phyloP scores from a whole-genome alignment of 2,113 vertebrate genomes.

The Nipponia nippon region DNA sequence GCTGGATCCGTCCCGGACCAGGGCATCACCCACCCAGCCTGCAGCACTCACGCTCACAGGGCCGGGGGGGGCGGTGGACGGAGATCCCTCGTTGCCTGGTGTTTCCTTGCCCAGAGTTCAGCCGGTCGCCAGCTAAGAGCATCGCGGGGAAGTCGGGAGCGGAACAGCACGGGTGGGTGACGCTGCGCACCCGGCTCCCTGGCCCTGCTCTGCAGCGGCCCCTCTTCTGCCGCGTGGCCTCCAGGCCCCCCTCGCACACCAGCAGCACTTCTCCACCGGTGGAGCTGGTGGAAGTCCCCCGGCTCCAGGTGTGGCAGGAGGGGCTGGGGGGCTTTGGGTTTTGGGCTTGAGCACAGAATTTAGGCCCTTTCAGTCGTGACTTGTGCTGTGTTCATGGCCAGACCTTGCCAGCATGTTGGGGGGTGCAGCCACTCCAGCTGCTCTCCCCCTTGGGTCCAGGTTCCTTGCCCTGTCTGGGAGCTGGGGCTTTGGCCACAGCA shows the following conservation, averaged over 20 bases:
- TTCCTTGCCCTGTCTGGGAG: background rate
- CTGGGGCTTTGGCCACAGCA: background rate
- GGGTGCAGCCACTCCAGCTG: background rate
- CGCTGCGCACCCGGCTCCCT: accelerated
- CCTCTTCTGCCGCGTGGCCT: accelerated
- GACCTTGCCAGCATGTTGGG: background rate
- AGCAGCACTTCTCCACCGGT: background rate
- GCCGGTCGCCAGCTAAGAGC: background rate
- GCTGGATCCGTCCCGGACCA: background rate
- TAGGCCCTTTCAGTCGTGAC: background rate
- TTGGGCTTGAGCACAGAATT: background rate
- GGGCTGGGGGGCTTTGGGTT: background rate
- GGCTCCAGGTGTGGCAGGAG: background rate
- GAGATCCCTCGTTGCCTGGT: background rate
- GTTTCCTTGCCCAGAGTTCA: background rate
- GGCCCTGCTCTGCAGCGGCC: background rate
- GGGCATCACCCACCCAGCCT: background rate
- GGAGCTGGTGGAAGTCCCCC: background rate
- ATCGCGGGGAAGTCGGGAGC: accelerated
- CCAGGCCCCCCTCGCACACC: accelerated
- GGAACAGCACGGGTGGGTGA: background rate
- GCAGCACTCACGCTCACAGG: background rate
- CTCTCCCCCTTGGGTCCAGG: background rate
- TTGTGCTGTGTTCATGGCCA: background rate
- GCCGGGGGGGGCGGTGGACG: background rate